Conservation (phyloP, 1,140 invertebrate genomes). For the Drosophila ohnishii region DNA sequence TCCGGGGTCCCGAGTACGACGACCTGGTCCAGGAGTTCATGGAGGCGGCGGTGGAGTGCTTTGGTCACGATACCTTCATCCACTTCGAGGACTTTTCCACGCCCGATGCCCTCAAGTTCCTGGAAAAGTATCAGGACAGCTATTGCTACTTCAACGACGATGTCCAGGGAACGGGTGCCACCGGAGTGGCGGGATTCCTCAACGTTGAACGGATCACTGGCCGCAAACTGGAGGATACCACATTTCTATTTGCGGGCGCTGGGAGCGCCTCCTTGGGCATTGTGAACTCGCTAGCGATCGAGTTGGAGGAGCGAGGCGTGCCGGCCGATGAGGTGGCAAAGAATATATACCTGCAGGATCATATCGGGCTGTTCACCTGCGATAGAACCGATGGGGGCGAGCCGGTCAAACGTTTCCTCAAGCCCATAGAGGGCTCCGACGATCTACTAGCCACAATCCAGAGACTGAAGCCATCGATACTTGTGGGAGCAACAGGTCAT, state of each 20-base stretch:
- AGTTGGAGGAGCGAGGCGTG: slow-evolving; percentile 18
- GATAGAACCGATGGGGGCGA: neutral
- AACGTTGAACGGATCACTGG: slow-evolving; percentile 92
- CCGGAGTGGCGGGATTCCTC: slow-evolving; percentile 95
- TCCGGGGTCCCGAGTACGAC: slow-evolving; percentile 94
- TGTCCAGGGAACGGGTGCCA: slow-evolving; percentile 96
- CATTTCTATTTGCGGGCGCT: slow-evolving; percentile 95
- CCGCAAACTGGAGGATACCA: slow-evolving; percentile 91
- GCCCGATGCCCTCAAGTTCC: slow-evolving; percentile 94
- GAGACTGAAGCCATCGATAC: slow-evolving; percentile 50
- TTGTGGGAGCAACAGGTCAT: slow-evolving; percentile 95
- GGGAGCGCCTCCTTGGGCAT: slow-evolving; percentile 96
- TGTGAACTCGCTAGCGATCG: slow-evolving; percentile 89
- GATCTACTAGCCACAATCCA: neutral
- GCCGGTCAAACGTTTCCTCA: slow-evolving; percentile 86
- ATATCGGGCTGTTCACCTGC: slow-evolving; percentile 83
- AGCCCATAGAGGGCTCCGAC: slow-evolving; percentile 85
- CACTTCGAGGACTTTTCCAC: slow-evolving; percentile 99
- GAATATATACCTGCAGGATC: slow-evolving; percentile 90
- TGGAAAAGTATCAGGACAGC: slow-evolving; percentile 91
- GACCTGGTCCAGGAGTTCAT: slow-evolving; percentile 99
- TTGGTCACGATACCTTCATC: slow-evolving; percentile 91
- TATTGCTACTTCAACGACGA: slow-evolving; percentile 99
- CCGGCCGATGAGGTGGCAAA: slow-evolving; percentile 87
- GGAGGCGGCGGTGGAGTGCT: slow-evolving; percentile 92